Base-by-base conservation (phyloP, 2,113 vertebrate genomes). In the Trogon melanurus region DNA sequence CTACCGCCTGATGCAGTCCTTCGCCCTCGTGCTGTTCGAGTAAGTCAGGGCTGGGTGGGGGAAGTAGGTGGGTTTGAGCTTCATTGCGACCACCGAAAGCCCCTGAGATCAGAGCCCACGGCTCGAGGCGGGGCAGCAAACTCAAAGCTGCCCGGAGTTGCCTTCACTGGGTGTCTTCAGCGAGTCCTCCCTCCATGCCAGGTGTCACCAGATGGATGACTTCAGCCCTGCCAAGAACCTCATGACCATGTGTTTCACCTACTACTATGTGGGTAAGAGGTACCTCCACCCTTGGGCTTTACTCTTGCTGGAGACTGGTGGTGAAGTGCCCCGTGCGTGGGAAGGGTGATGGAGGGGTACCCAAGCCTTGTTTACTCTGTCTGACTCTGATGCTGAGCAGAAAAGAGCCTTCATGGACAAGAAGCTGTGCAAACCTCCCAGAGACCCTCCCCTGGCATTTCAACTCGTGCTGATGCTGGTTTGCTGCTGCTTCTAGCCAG, bases 211-310 rank as follows among this genome's bases (percentile, higher is more conserved):
- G 98, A 98, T 99, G 99, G 99, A 99, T 5, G 99, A 99, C 95
- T 99, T 99, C 85, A 98, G 98, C 71, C 99, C 99, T 0, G 99
- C 99, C 80, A 99, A 99, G 97, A 99, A 99, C 97, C 98, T 99
- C 93, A 99, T 99, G 99, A 99, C 99, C 58, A 99, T 99, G 99
- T 99, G 99, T 83, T 99, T 99, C 97, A 99, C 99, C 2, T 99
- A 99, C 94, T 99, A 99, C 96, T 97, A 99, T 62, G 56, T 98
- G 4, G 99, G 99, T 99, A 97, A 99, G 97, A 50, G 45, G 8
- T 7, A 7, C 15, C 60, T 32, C 34, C 64, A 1, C 1, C 15
- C 26, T 4, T 1, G 2, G 66, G 56, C 41, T 61, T 36, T 73
- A 71, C n/a, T 9, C 11, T 3, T 3, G 66, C 50, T 30, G 86